phyloP scores from a whole-genome alignment of 2,888 invertebrate species.

The Ormyrus pomaceus region DNA sequence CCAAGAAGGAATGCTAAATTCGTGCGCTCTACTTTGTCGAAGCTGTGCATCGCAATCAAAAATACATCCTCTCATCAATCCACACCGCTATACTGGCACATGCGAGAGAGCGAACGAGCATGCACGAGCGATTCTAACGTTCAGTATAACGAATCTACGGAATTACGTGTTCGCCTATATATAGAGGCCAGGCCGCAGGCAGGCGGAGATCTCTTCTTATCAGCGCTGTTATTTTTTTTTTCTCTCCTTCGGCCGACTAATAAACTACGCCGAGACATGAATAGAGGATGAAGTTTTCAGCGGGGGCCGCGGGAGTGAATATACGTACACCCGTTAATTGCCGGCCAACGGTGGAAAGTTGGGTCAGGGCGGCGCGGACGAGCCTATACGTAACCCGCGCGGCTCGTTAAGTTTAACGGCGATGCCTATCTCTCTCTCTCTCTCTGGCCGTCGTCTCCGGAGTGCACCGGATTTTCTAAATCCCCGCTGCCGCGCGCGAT shows the following conservation, averaged over 20 bases:
- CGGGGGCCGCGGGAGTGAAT: background rate
- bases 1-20: too few relatives aligned
- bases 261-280: constrained; percentile 16
- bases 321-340: constrained; percentile 6
- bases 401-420: constrained; percentile 38
- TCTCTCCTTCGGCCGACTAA: background rate
- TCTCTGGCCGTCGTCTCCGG: background rate
- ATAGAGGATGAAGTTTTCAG: constrained; percentile 27
- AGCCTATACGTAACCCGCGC: background rate
- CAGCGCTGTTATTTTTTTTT: too few relatives aligned
- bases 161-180: background rate
- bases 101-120: too few relatives aligned
- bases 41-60: too few relatives aligned
- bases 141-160: too few relatives aligned
- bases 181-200: background rate
- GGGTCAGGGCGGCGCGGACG: constrained; percentile 6
- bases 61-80: too few relatives aligned
- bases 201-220: too few relatives aligned
- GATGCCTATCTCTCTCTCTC: constrained; percentile 35
- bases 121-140: too few relatives aligned
- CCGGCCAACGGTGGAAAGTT: constrained; percentile 23
- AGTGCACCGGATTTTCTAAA: constrained; percentile 26
- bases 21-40: too few relatives aligned
- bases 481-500: background rate
- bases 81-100: too few relatives aligned